A percentile compares a stretch with the other conserved stretches of the same genome.
These are phyloP conservation scores for Xestoiulus laeticollis DNA, from an alignment of 2,888 invertebrate species.

Conservation along the genomic window DNA sequence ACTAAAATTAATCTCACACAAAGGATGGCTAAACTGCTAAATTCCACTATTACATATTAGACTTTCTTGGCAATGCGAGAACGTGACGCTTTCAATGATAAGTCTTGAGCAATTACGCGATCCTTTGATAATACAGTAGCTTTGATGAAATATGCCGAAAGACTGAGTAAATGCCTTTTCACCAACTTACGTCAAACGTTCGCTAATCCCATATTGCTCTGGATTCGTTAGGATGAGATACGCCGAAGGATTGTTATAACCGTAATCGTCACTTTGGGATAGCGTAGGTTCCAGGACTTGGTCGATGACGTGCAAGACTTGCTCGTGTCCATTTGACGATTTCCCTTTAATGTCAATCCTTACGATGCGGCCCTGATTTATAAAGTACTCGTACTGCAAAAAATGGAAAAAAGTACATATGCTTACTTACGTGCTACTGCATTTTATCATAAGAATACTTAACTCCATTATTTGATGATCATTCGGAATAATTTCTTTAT, in stretches of 20 bases:
- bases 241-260: constrained; percentile 57
- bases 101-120: too few relatives aligned
- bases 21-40: too few relatives aligned
- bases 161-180: background rate
- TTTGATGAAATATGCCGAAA: background rate
- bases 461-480: background rate
- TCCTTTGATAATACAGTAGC: too few relatives aligned
- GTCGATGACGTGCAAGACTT: constrained; percentile 86
- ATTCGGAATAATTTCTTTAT: background rate
- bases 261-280: constrained; percentile 57
- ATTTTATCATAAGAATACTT: background rate
- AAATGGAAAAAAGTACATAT: background rate
- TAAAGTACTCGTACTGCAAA: constrained; percentile 66
- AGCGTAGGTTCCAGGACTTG: constrained; percentile 82
- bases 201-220: constrained; percentile 52
- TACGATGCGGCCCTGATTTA: constrained; percentile 85
- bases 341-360: constrained; percentile 64
- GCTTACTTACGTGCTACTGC: background rate
- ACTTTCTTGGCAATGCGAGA: too few relatives aligned
- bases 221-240: constrained; percentile 57
- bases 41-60: too few relatives aligned
- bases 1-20: too few relatives aligned
- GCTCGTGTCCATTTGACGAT: constrained; percentile 50
- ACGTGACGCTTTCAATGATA: too few relatives aligned
- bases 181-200: constrained; percentile 32